Conservation (phyloP, 2,888 invertebrate species). For the Bugulina stolonifera region DNA sequence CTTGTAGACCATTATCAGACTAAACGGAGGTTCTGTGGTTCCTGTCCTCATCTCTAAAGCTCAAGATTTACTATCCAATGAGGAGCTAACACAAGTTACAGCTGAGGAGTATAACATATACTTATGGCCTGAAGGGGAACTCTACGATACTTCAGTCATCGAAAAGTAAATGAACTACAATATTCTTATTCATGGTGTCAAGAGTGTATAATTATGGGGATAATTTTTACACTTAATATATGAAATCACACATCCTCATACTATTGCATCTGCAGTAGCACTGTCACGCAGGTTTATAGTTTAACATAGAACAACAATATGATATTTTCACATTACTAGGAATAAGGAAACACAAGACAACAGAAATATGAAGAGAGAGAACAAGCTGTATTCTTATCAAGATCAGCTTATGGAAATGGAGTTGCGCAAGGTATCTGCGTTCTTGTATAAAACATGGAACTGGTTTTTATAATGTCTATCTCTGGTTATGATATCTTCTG, state of each 20-base stretch:
- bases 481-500: no score
- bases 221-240: no score
- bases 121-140: slow-evolving; percentile 78
- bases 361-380: slow-evolving; percentile 81
- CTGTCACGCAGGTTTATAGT: no score
- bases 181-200: no score
- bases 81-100: slow-evolving; percentile 63
- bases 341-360: slow-evolving; percentile 35
- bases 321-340: no score
- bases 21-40: slow-evolving; percentile 55
- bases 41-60: slow-evolving; percentile 63
- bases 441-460: not conserved
- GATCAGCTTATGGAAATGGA: slow-evolving; percentile 93
- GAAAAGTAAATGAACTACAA: slow-evolving; percentile 58
- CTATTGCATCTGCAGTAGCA: no score
- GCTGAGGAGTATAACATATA: slow-evolving; percentile 70
- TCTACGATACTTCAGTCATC: slow-evolving; percentile 80
- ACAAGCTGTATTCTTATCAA: slow-evolving; percentile 91
- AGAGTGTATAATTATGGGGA: no score
- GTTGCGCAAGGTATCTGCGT: slow-evolving; percentile 61
- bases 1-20: slow-evolving; percentile 28
- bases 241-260: no score
- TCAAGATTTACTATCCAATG: slow-evolving; percentile 57
- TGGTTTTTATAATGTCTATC: not conserved
- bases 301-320: no score